These are phyloP conservation scores for Ptychochromis oligacanthus DNA, from an alignment of 2,113 vertebrate genomes.

Conservation along the genomic window DNA sequence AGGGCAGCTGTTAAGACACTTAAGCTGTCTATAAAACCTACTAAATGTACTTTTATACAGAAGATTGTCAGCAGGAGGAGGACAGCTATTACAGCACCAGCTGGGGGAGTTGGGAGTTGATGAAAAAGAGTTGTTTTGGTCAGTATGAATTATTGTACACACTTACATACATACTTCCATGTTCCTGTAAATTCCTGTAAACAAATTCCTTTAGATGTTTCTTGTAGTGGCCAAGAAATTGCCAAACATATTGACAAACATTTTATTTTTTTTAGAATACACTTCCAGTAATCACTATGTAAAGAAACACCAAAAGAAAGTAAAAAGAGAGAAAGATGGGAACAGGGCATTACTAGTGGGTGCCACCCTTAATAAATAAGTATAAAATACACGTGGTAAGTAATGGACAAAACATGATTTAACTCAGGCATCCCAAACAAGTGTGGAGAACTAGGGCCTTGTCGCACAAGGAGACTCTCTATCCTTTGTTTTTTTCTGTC, in stretches of 20 bases:
- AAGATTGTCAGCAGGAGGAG: constrained; percentile 8
- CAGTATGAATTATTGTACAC: not conserved
- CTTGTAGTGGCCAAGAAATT: not conserved
- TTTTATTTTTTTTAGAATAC: not conserved
- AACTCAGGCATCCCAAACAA: not conserved
- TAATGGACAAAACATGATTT: not conserved
- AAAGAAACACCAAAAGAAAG: no score
- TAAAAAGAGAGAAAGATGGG: no score
- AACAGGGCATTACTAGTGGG: no score
- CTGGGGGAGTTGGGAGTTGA: constrained; percentile 1
- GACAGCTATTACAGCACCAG: not conserved
- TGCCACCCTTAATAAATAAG: no score
- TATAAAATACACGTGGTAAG: not conserved
- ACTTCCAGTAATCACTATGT: not conserved
- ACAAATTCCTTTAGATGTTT: not conserved
- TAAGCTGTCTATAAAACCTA: constrained; percentile 29
- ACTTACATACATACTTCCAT: not conserved
- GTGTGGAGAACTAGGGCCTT: not conserved
- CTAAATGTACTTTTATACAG: constrained; percentile 13
- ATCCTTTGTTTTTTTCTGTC: not conserved
- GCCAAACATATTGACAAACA: not conserved
- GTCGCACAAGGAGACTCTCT: not conserved
- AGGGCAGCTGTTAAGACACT: constrained; percentile 48
- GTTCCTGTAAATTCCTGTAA: not conserved
- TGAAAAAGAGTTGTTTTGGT: not conserved